phyloP scores from a whole-genome alignment of 2,888 invertebrate species.

The Oscheius sp. region DNA sequence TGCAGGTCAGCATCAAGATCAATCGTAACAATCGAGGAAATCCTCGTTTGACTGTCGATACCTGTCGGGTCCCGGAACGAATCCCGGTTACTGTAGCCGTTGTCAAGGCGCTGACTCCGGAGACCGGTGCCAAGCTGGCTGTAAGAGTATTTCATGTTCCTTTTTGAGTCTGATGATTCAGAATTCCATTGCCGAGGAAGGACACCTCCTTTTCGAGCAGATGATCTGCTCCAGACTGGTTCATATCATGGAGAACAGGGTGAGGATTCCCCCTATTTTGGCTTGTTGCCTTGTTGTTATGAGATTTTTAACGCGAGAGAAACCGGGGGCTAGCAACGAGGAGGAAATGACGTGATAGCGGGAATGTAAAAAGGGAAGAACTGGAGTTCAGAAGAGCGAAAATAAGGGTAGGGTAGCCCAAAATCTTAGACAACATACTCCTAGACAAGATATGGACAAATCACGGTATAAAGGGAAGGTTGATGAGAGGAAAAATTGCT shows the following conservation, averaged over 20 bases:
- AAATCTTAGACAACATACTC: too few species aligned
- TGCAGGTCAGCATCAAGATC: conserved; percentile 40
- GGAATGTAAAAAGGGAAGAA: too few species aligned
- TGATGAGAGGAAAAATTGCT: too few species aligned
- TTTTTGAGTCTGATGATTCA: conserved; percentile 2
- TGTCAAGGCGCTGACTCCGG: conserved; percentile 28
- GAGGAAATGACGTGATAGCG: too few species aligned
- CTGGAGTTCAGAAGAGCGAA: too few species aligned
- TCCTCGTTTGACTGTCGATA: conserved; percentile 48
- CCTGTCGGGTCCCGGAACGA: conserved; percentile 35
- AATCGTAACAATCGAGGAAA: conserved; percentile 48
- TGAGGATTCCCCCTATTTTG: conserved; percentile 12
- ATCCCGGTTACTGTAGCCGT: conserved; percentile 37
- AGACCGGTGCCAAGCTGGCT: conserved; percentile 31
- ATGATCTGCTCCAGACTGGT: conserved; percentile 51
- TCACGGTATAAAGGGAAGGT: too few species aligned
- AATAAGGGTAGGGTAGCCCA: neutral
- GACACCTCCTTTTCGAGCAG: conserved; percentile 44
- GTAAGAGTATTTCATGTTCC: neutral
- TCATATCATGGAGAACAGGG: conserved; percentile 48
- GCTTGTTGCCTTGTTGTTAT: too few species aligned
- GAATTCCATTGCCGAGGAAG: conserved; percentile 48
- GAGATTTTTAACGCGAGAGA: too few species aligned
- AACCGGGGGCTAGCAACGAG: too few species aligned
- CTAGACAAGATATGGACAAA: too few species aligned